Evolutionary conservation across 2,113 vertebrate genomes (phyloP), one percentile per base, ranked within the genome.

Genomic region (Cairina moschata): DNA sequence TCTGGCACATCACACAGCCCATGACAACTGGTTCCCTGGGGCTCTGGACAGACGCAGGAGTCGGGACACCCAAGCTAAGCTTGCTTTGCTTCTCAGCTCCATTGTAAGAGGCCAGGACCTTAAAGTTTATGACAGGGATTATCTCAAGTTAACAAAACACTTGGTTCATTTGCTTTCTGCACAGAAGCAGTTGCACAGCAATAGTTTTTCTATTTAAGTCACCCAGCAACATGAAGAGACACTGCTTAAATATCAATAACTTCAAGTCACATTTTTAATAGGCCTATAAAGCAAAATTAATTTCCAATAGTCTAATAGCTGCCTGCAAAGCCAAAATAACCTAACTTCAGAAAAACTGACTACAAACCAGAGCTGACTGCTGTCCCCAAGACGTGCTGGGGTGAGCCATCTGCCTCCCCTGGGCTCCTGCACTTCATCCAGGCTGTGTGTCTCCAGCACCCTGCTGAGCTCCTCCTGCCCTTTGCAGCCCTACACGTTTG

Each of bases 11-110:
- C 58, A 67, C 66, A 13, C 50, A 42, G 22, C 31, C 46, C 2
- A 0, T 23, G 60, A 55, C 71, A 77, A 65, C 5, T 1, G 0
- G 71, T 52, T 54, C 55, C 48, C 3, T 0, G 55, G 63, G 44
- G 22, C 34, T 46, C 9, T 44, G 38, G 16, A 11, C 6, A 46
- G 17, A 5, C 29, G 42, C 15, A 1, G 2, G 23, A 13, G 40
- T 9, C 1, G 1, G 17, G 55, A 13, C 20, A 32, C 8, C 55
- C 71, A 40, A 28, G 20, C 5, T 42, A 17, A 29, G 58, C 26
- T 36, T 29, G 26, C 58, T 40, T 48, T 38, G 42, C 42, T 86
- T 72, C 65, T 52, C 32, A 52, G 46, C 29, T 60, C 55, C 13
- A 17, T 23, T 58, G 17, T 34, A 59, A 29, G 22, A 59, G 17